Evolutionary conservation across 2,113 vertebrate species (phyloP).

Genomic region (Empidonax traillii): DNA sequence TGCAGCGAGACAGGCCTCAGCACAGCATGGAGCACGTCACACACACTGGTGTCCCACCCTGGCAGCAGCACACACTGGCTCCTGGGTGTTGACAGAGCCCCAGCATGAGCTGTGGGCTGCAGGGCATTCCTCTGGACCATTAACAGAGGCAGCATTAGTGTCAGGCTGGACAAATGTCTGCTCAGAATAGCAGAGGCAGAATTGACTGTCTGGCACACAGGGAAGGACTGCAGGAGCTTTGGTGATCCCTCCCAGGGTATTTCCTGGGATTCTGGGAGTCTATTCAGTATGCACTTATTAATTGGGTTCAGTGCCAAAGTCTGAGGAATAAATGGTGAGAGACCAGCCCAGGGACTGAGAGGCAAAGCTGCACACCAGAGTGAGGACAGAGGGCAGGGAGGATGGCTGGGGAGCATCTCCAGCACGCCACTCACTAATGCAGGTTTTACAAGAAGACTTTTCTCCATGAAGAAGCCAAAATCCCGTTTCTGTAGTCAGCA

Average conservation of each 20-base stretch:
- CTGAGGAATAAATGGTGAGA: not conserved
- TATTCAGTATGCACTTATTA: not conserved
- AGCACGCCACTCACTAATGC: not conserved
- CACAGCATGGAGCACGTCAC: fast-evolving
- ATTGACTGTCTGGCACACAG: not conserved
- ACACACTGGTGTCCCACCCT: not conserved
- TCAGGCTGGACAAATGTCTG: not conserved
- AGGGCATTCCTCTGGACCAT: not conserved
- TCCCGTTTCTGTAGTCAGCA: not conserved
- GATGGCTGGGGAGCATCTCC: not conserved
- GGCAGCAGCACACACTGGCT: not conserved
- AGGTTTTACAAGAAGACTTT: not conserved
- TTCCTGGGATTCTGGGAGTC: not conserved
- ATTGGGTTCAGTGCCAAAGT: not conserved
- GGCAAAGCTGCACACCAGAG: not conserved
- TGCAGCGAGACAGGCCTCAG: not conserved
- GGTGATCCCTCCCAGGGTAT: not conserved
- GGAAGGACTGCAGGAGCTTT: not conserved
- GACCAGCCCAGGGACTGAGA: not conserved
- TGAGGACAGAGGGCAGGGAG: not conserved
- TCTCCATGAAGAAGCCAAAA: not conserved
- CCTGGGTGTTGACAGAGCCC: not conserved
- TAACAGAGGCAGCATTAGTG: not conserved
- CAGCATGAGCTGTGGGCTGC: not conserved
- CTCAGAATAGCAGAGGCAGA: not conserved